Conservation (phyloP, 2,113 vertebrate genomes). For the Dermatemys mawii region DNA sequence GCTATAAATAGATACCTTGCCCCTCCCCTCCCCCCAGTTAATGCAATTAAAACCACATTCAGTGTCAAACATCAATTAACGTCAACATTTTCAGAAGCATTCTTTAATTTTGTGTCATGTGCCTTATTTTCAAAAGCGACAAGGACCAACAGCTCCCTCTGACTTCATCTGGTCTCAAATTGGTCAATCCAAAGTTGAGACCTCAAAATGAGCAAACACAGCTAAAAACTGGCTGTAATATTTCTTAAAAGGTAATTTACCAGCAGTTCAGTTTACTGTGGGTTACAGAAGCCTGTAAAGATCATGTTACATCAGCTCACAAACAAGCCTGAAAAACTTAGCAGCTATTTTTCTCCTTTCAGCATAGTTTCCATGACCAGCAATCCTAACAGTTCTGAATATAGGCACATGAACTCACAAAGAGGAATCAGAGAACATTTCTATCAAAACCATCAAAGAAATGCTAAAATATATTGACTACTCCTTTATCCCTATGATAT, state of each 20-base stretch:
- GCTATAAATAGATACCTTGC: background rate
- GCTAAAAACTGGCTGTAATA: background rate
- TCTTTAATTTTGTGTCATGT: background rate
- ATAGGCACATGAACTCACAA: background rate
- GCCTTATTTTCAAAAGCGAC: background rate
- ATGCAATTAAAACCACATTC: background rate
- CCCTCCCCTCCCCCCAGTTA: background rate
- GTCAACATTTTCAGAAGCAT: background rate
- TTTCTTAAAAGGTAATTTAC: background rate
- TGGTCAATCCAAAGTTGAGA: background rate
- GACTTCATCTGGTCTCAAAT: background rate
- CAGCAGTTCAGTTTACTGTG: background rate
- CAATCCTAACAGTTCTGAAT: background rate
- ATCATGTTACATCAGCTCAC: background rate
- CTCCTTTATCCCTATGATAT: background rate
- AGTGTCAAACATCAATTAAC: background rate
- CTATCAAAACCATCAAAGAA: background rate
- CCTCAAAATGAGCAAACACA: background rate
- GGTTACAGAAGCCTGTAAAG: background rate
- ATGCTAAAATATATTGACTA: rapidly evolving
- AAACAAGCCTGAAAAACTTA: background rate
- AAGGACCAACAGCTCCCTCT: background rate
- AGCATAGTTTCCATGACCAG: background rate
- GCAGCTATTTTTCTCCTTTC: background rate
- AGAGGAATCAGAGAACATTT: background rate